A percentile compares a stretch with the other conserved stretches of the same genome.
Evolutionary conservation across 2,888 invertebrate species (phyloP).

Genomic region (Acrobasis consociella): DNA sequence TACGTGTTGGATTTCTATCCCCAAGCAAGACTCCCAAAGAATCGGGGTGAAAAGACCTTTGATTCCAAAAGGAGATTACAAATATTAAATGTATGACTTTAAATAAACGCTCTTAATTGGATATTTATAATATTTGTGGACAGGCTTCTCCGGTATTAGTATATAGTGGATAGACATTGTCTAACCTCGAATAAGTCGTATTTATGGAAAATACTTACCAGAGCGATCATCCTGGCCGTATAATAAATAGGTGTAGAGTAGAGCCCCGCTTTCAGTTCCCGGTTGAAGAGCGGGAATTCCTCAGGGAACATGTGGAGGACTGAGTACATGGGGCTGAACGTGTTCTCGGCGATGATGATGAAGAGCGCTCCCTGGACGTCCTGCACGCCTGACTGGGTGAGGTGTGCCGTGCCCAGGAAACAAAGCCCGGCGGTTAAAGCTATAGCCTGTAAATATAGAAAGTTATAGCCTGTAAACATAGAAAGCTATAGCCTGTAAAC

Average conservation of each 20-base stretch:
- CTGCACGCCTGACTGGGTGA: conserved; percentile 92
- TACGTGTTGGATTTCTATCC: no score
- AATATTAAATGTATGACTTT: no score
- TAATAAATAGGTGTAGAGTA: conserved; percentile 92
- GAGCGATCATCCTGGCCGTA: conserved; percentile 88
- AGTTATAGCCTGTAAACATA: no score
- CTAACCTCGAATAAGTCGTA: no score
- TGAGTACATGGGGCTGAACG: conserved; percentile 95
- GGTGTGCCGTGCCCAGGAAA: conserved; percentile 88
- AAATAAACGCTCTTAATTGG: no score
- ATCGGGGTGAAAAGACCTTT: no score
- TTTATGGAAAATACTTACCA: conserved; percentile 80
- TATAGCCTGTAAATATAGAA: conserved; percentile 72
- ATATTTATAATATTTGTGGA: no score
- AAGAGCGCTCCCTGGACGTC: conserved; percentile 94
- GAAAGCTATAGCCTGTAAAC: conserved; percentile 85
- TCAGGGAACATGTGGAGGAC: conserved; percentile 92
- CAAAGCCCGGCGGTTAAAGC: conserved; percentile 92
- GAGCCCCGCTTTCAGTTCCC: conserved; percentile 92
- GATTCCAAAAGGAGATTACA: no score
- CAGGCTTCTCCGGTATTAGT: no score
- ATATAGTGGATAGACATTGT: no score
- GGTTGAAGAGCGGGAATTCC: conserved; percentile 89
- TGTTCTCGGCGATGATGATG: conserved; percentile 94
- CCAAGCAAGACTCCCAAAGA: no score